These are phyloP conservation scores for Danio aesculapii DNA, from an alignment of 2,797 vertebrate species.

Conservation along the genomic window DNA sequence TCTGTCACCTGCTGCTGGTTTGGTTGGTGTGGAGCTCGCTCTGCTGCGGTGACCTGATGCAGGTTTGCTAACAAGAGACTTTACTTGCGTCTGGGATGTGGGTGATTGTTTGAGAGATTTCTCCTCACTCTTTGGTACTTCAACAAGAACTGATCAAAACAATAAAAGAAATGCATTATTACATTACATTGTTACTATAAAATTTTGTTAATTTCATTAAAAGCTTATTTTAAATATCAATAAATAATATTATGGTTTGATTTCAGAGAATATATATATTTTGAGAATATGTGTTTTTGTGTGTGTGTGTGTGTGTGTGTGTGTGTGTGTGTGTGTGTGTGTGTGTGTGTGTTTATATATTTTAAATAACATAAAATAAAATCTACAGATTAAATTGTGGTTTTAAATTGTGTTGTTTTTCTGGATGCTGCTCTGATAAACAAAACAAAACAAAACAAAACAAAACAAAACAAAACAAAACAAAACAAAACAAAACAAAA, in stretches of 20 bases:
- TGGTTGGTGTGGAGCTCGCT: slow-evolving; percentile 36
- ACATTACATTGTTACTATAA: no score
- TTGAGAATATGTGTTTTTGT: background rate
- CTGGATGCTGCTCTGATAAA: no score
- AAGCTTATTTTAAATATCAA: background rate
- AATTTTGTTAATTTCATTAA: background rate
- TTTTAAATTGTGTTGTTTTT: no score
- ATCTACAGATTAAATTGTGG: no score
- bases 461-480: no score
- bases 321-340: no score
- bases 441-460: no score
- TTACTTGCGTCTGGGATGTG: slow-evolving; percentile 54
- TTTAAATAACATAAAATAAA: no score
- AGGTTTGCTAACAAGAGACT: slow-evolving; percentile 41
- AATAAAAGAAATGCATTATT: slow-evolving; percentile 6
- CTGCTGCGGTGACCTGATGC: slow-evolving; percentile 33
- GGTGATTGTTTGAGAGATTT: slow-evolving; percentile 56
- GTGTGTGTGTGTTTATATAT: no score
- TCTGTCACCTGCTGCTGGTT: slow-evolving; percentile 34
- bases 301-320: no score
- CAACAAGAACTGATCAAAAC: slow-evolving; percentile 37
- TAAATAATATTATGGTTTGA: no score
- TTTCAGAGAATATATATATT: background rate
- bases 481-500: no score
- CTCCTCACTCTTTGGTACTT: slow-evolving; percentile 61